These are phyloP conservation scores for Melinaea menophilus DNA, from an alignment of 2,888 invertebrate genomes.

Conservation along the genomic window DNA sequence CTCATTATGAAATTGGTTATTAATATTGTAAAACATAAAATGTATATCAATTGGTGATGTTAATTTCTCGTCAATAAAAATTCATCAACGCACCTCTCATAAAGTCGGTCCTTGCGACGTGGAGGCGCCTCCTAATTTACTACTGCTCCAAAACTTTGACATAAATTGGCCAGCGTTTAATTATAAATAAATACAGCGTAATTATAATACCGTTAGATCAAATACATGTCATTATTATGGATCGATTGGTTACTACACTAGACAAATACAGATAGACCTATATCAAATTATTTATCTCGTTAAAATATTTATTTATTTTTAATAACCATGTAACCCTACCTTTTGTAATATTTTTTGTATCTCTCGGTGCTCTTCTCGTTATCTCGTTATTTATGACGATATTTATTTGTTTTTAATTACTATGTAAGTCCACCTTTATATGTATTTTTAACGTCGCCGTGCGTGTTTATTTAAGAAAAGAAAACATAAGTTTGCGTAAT, in stretches of 20 bases:
- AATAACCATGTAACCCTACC: too few relatives aligned
- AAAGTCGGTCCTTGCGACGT: conserved; percentile 30
- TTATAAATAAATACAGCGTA: conserved; percentile 23
- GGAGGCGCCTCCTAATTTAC: conserved; percentile 63
- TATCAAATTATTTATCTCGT: background rate
- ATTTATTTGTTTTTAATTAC: too few relatives aligned
- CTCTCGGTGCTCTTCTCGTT: too few relatives aligned
- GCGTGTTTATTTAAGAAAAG: too few relatives aligned
- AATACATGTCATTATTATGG: conserved; percentile 25
- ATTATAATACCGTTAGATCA: conserved; percentile 24
- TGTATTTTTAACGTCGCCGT: too few relatives aligned
- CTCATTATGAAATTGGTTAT: background rate
- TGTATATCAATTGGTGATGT: conserved; percentile 19
- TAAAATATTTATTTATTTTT: too few relatives aligned
- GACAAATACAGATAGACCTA: background rate
- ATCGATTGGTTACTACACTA: background rate
- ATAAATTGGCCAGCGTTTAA: conserved; percentile 36
- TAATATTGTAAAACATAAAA: conserved; percentile 1
- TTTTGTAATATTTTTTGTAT: too few relatives aligned
- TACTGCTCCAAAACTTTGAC: conserved; percentile 55
- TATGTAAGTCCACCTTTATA: too few relatives aligned
- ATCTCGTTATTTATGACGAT: too few relatives aligned
- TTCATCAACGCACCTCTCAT: conserved; percentile 25
- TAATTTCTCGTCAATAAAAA: conserved; percentile 29
- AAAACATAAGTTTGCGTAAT: conserved; percentile 23